Percentiles rank a stretch among this genome's conserved stretches.
These are phyloP conservation scores for Syngnathus rostellatus DNA, from an alignment of 2,797 vertebrate species.

Conservation along the genomic window DNA sequence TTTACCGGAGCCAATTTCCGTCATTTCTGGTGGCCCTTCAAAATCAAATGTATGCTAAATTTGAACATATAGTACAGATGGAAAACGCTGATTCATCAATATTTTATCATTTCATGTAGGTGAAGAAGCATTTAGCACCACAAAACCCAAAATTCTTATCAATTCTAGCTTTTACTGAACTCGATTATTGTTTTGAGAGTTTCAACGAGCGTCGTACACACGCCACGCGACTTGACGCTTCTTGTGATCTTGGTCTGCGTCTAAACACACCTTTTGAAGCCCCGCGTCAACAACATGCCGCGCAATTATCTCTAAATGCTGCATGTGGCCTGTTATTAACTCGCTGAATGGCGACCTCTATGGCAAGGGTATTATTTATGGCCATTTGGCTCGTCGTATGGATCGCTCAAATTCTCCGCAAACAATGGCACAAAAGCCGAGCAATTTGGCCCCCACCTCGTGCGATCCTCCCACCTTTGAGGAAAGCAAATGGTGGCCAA, in stretches of 20 bases:
- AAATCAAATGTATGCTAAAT: too few relatives aligned
- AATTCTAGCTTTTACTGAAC: background rate
- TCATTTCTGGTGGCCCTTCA: too few relatives aligned
- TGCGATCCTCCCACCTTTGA: background rate
- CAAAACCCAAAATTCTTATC: too few relatives aligned
- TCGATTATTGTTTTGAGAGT: background rate
- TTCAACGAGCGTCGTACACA: background rate
- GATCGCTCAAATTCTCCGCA: slow-evolving; percentile 43
- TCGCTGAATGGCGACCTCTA: slow-evolving; percentile 46
- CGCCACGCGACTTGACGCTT: background rate
- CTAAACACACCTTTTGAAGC: background rate
- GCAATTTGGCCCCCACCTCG: slow-evolving; percentile 31
- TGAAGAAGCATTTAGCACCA: too few relatives aligned
- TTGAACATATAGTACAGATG: too few relatives aligned
- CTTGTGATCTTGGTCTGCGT: slow-evolving; percentile 15
- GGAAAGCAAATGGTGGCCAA: background rate
- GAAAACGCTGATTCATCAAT: too few relatives aligned
- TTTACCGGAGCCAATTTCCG: too few relatives aligned
- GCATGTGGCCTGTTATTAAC: slow-evolving; percentile 57
- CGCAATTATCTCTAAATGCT: slow-evolving; percentile 55
- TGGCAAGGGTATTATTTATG: slow-evolving; percentile 53
- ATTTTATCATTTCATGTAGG: too few relatives aligned
- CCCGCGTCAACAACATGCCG: slow-evolving; percentile 37
- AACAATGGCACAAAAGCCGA: slow-evolving; percentile 49
- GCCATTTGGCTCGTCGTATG: slow-evolving; percentile 55